Conservation (phyloP, 2,888 invertebrate genomes). For the Eutolmus rufibarbis region DNA sequence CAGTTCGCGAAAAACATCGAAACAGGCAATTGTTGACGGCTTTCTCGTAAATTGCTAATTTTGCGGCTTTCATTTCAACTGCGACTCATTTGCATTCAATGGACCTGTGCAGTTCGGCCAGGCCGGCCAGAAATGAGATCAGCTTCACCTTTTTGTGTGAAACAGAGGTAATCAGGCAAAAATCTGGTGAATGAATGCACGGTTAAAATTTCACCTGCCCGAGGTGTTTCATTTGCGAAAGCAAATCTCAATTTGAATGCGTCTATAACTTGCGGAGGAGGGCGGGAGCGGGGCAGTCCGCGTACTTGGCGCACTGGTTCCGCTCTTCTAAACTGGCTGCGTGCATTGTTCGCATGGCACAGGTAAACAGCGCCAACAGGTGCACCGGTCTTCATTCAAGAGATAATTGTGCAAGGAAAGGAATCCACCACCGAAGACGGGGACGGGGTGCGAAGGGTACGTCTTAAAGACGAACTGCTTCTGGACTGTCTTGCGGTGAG, state of each 20-base stretch:
- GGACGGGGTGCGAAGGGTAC: neutral
- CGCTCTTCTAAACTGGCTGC: constrained; percentile 6
- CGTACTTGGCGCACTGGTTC: neutral
- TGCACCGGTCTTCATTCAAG: neutral
- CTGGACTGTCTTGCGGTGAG: neutral
- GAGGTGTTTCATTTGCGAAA: neutral
- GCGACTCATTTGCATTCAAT: constrained; percentile 21
- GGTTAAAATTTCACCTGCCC: neutral
- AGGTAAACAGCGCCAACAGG: constrained; percentile 12
- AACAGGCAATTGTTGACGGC: neutral
- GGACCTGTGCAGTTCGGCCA: neutral
- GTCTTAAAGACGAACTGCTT: neutral
- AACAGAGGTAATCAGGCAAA: neutral
- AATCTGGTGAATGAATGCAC: neutral
- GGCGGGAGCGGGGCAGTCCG: neutral
- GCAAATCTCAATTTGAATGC: neutral
- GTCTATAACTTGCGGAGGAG: neutral
- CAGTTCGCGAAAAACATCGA: neutral
- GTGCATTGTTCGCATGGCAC: constrained; percentile 14
- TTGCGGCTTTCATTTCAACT: neutral
- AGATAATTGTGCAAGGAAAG: constrained; percentile 29
- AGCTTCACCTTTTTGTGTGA: neutral
- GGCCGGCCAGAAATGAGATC: neutral
- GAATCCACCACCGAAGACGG: neutral
- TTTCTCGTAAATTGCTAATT: constrained; percentile 10